These are phyloP conservation scores for Glaucidium brasilianum DNA, from an alignment of 2,113 vertebrate species.

Conservation along the genomic window DNA sequence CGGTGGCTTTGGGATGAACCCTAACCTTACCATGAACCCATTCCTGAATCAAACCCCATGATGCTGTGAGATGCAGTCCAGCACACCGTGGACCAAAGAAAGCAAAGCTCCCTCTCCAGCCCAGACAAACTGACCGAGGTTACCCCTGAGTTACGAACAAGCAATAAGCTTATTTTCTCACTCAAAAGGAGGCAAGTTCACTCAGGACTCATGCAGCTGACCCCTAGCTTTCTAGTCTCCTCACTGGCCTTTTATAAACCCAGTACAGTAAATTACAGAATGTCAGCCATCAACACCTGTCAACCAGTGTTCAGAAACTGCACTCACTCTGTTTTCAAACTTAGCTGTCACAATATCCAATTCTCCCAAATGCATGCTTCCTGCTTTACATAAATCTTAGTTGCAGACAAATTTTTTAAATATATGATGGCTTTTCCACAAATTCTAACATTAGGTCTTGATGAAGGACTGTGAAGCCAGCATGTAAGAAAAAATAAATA, in stretches of 20 bases:
- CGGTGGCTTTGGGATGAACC: not conserved
- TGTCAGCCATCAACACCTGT: not conserved
- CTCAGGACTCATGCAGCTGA: not conserved
- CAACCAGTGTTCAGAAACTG: not conserved
- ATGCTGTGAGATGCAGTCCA: not conserved
- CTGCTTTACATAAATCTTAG: not conserved
- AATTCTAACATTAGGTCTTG: not conserved
- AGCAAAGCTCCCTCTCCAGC: not conserved
- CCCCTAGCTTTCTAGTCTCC: not conserved
- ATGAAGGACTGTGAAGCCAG: not conserved
- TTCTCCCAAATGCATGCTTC: not conserved
- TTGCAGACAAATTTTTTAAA: not conserved
- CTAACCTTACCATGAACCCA: not conserved
- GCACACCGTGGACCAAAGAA: not conserved
- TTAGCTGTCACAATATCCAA: not conserved
- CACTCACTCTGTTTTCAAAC: not conserved
- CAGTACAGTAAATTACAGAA: not conserved
- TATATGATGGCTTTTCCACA: not conserved
- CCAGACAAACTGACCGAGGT: not conserved
- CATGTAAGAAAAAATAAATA: not conserved
- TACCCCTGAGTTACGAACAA: not conserved
- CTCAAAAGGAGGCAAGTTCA: not conserved
- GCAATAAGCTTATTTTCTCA: not conserved
- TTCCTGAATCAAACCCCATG: not conserved
- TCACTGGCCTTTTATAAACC: not conserved